A percentile compares a stretch with the other conserved stretches of the same genome.
phyloP scores from a whole-genome alignment of 2,113 vertebrate genomes.

The Corythoichthys intestinalis region DNA sequence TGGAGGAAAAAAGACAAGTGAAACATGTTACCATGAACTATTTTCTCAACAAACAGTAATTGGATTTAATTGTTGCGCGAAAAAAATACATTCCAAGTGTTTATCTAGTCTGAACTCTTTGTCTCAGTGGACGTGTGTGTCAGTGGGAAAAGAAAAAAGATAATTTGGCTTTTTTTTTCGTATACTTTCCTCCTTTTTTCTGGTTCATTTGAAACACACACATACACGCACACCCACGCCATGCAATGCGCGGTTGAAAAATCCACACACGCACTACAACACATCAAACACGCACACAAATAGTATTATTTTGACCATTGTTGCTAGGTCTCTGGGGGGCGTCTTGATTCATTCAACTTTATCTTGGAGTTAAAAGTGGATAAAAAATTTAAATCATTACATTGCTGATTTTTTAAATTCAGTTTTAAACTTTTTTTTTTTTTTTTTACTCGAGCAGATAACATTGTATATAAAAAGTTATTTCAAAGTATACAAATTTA shows the following conservation, averaged over 20 bases:
- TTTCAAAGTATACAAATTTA: no score
- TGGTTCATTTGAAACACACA: not conserved
- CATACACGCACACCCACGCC: not conserved
- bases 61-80: no score
- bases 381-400: not conserved
- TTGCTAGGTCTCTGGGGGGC: not conserved
- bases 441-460: not conserved
- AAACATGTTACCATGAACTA: no score
- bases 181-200: not conserved
- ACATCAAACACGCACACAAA: not conserved
- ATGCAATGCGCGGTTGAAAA: not conserved
- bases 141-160: no score
- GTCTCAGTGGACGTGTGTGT: not conserved
- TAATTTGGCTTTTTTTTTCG: not conserved
- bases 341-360: not conserved
- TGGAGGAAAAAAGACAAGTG: no score
- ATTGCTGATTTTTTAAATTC: not conserved
- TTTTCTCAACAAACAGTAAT: no score
- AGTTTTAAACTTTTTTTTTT: not conserved
- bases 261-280: slow-evolving; percentile 10
- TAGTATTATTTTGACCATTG: not conserved
- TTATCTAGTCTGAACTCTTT: not conserved
- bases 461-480: not conserved
- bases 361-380: not conserved
- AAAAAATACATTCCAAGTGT: no score